Base-by-base conservation (phyloP, 2,888 invertebrate genomes). In the Thereva nobilitata region DNA sequence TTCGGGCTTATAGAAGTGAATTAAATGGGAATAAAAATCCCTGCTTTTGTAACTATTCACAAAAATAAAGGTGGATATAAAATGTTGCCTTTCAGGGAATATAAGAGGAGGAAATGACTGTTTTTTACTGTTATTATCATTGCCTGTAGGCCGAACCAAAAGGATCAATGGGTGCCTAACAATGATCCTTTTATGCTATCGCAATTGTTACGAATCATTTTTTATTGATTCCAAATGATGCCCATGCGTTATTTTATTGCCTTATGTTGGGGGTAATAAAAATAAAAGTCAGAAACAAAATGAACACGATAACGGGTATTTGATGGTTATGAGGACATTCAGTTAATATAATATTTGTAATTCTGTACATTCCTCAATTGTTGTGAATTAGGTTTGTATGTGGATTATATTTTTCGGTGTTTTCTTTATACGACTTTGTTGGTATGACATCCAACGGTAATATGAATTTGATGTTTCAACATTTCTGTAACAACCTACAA, bases 81-180 rank as follows among this genome's bases (percentile, higher is more conserved):
- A 50, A 40, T 61, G 23, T 23, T 23, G 23, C 23, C 23, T 23
- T 23, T 23, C 23, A 23, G 23, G 23, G 23, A 23, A 23, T 50
- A 38, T 49, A 34, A 61, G 50, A 61, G 61, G 61, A 61, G 61
- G 61, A 61, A 50, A 41, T 61, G 41, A 41, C 40, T 23, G 34
- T 65, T 65, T 65, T 65, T 65, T 55, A 55, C 34, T 55, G n/a
- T 49, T 47, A 55, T 49, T 65, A 65, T 65, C 54, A 40, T 10
- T 49, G 55, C 59, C 53, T 37, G 66, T 66, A 53, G 66, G 66
- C 57, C 38, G 66, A 10, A 52, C 37, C 50, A 44, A 56, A 23
- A 37, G 65, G 50, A 57, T 52, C 64, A 65, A 47, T 65, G 52
- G 44, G 53, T n/a, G 64, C 23, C 37, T 64, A 44, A 52, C 52